Evolutionary conservation across 2,888 invertebrate species (phyloP), one percentile per base, ranked within the genome.

Genomic region (Crioceris asparagi): DNA sequence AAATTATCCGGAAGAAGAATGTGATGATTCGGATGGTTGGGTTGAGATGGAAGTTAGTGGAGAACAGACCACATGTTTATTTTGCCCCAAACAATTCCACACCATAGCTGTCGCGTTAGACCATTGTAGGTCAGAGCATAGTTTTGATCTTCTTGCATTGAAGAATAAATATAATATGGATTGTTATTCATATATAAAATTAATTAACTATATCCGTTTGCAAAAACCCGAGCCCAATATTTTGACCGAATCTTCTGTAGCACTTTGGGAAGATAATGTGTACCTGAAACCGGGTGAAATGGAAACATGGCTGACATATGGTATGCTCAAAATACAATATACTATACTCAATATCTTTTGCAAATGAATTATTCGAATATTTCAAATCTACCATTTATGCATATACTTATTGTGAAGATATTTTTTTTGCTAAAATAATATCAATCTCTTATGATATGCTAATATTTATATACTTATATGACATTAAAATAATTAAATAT

Each of bases 221-320:
- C 70, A 75, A 35, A 76, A 76, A 44, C 66, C 77, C 2, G 65
- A 63, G 33, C 64, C 79, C 0, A 70, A 74, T 40, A 68, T 71
- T 29, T 67, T 72, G 46, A 61, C 65, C 4, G 51, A 57, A 27
- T 59, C 73, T 11, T 62, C 67, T 30, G 60, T 65, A 41, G 65
- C 71, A 2, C 58, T 74, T 4, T 91, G 88, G 88, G 71, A 75
- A 8, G 76, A 77, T 51, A 86, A 88, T 37, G 74, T 74, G 48
- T 90, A 83, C 59, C 67, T 91, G 39, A 80, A 77, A 56, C 86
- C 91, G 1, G 71, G 76, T 3, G 74, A 76, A 43, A 74, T 81
- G 56, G 91, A 91, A 58, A 74, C 82, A 7, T 83, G 88, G 83
- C 62, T 91, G 27, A 85, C 80, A 75, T 83, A 78, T 59, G 90